phyloP scores from a whole-genome alignment of 2,888 invertebrate genomes.

The Eristalinus aeneus region DNA sequence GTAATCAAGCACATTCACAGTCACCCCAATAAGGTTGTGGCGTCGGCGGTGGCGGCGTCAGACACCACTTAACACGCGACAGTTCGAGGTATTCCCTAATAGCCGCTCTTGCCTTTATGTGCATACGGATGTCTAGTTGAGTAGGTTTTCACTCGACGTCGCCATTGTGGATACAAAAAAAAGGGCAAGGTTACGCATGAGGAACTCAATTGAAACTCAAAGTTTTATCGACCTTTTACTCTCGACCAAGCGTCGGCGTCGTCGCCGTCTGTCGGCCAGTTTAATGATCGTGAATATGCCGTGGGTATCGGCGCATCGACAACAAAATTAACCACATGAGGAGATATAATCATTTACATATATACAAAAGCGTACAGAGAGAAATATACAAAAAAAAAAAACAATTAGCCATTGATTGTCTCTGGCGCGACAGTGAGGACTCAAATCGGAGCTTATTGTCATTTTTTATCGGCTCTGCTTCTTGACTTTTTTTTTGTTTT shows the following conservation, averaged over 20 bases:
- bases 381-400: neutral
- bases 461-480: conserved; percentile 28
- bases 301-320: conserved; percentile 2
- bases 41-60: conserved; percentile 39
- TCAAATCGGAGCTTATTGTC: conserved; percentile 47
- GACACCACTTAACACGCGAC: conserved; percentile 56
- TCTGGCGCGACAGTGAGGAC: conserved; percentile 27
- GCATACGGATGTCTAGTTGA: neutral
- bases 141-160: neutral
- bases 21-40: conserved; percentile 2
- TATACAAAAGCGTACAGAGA: neutral
- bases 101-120: conserved; percentile 16
- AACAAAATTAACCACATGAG: conserved; percentile 21
- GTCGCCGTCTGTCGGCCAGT: conserved; percentile 22
- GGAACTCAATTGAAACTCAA: conserved; percentile 2
- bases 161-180: neutral
- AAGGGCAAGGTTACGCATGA: conserved; percentile 1
- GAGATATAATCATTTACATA: conserved; percentile 5
- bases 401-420: conserved; percentile 38
- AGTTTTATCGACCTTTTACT: neutral
- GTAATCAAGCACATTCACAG: conserved; percentile 39
- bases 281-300: conserved; percentile 34
- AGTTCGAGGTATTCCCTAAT: conserved; percentile 48
- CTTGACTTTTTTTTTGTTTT: conserved; percentile 26
- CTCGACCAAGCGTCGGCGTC: neutral